A percentile compares a stretch with the other conserved stretches of the same genome.
These are phyloP conservation scores for Araneus ventricosus DNA, from an alignment of 1,140 invertebrate genomes.

Conservation along the genomic window DNA sequence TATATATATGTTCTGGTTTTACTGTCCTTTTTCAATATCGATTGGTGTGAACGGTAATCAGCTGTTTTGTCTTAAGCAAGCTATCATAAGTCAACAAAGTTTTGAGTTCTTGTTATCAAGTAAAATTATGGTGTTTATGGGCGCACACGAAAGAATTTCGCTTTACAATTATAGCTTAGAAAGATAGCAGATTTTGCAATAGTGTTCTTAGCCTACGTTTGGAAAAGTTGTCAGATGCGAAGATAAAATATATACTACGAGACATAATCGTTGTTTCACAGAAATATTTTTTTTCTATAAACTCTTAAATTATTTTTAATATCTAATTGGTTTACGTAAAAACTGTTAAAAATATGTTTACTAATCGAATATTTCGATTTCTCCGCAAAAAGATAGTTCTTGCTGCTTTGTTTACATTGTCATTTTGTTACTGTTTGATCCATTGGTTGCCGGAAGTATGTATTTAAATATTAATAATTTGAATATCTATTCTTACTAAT, in stretches of 20 bases:
- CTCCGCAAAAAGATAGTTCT: constrained; percentile 68
- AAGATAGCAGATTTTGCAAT: not conserved
- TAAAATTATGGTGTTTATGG: too few relatives aligned
- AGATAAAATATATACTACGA: not conserved
- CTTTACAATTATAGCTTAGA: too few relatives aligned
- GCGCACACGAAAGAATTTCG: too few relatives aligned
- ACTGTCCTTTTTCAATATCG: too few relatives aligned
- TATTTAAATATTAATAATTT: not conserved
- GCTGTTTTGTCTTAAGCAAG: too few relatives aligned
- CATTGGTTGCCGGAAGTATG: constrained; percentile 73
- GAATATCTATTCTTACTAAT: too few relatives aligned
- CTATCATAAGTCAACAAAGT: too few relatives aligned
- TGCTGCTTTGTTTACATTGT: constrained; percentile 62
- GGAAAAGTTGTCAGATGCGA: not conserved
- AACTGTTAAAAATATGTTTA: constrained; percentile 44
- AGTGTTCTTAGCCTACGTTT: not conserved
- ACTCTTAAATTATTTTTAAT: not conserved
- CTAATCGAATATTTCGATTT: constrained; percentile 61
- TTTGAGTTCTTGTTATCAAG: too few relatives aligned
- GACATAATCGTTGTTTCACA: not conserved
- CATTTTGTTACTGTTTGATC: constrained; percentile 68
- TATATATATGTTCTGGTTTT: too few relatives aligned
- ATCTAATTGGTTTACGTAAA: not conserved
- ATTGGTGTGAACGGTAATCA: too few relatives aligned
- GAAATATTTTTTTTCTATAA: not conserved